Evolutionary conservation across 2,113 vertebrate genomes (phyloP), one percentile per base, ranked within the genome.

Genomic region (Elephas maximus): DNA sequence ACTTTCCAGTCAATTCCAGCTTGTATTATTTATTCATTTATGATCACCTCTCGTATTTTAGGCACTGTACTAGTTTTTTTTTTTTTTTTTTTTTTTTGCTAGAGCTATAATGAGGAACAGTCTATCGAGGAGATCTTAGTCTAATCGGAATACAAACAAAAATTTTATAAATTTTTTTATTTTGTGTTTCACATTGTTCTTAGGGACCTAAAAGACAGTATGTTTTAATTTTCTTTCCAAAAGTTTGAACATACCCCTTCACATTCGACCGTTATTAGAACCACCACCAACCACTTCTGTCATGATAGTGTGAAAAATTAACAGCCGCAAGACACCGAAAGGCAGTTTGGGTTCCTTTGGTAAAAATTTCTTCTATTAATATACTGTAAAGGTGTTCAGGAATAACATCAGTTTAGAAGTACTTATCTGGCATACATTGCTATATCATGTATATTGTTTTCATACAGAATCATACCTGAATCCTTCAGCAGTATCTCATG

Each of bases 141-240:
- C 37, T 37, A 84, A 95, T 77, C 51, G 28, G 30, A 96, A 91
- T 45, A 65, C 18, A 67, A 88, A 48, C 24, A 88, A 45, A 84
- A 23, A 14, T 11, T 67, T 74, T 81, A 28, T 6, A 84, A 96
- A 90, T 3, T 41, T 86, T 90, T 33, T 4, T 67, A 9, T 83
- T 91, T 89, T 45, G 0, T 80, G 62, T 91, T 44, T 71, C 87
- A 69, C 24, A 74, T 85, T 92, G 18, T 51, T 84, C 18, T 62
- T 73, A 74, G 15, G 2, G 17, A 73, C 44, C 44, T 76, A 62
- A 87, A 93, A 78, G 6, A 44, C 51, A 82, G 21, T 79, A 48
- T n/a, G n/a, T 57, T 83, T 60, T 93, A 51, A 76, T 91, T 95
- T 92, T 91, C 90, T 90, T 77, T 76, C 67, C 67, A 87, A 97